Percentiles rank a stretch among this genome's conserved stretches.
Conservation (phyloP, 2,888 invertebrate genomes). For the Nomada fabriciana region DNA sequence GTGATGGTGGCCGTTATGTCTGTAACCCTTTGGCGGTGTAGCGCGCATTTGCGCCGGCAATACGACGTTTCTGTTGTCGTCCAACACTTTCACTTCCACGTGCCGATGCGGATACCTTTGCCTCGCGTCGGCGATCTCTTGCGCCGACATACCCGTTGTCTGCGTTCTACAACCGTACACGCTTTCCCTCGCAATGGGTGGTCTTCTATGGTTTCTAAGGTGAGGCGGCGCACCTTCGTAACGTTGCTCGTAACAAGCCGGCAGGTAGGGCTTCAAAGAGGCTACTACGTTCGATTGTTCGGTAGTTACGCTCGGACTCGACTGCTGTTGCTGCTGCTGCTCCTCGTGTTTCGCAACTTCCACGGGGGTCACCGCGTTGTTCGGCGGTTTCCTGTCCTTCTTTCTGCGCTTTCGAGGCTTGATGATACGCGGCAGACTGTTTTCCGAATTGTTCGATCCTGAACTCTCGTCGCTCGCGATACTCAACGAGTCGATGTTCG, state of each 20-base stretch:
- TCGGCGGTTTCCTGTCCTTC: slow-evolving; percentile 92
- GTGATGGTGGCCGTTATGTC: slow-evolving; percentile 60
- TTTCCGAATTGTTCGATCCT: slow-evolving; percentile 88
- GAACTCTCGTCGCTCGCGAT: slow-evolving; percentile 92
- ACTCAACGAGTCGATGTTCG: slow-evolving; percentile 89
- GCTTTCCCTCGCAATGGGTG: slow-evolving; percentile 74
- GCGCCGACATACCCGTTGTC: slow-evolving; percentile 74
- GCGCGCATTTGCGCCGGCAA: slow-evolving; percentile 66
- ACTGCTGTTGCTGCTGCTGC: slow-evolving; percentile 62
- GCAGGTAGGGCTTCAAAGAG: slow-evolving; percentile 84
- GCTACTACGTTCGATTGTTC: slow-evolving; percentile 77
- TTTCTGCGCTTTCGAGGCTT: slow-evolving; percentile 95
- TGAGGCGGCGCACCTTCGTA: slow-evolving; percentile 72
- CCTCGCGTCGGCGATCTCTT: slow-evolving; percentile 83
- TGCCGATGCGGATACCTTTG: slow-evolving; percentile 82
- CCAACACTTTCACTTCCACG: slow-evolving; percentile 86
- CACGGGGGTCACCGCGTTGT: slow-evolving; percentile 44
- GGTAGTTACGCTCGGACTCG: slow-evolving; percentile 29
- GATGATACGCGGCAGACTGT: slow-evolving; percentile 93
- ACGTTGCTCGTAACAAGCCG: slow-evolving; percentile 78
- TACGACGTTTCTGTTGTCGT: slow-evolving; percentile 83
- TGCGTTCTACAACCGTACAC: slow-evolving; percentile 69
- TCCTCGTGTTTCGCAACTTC: slow-evolving; percentile 72
- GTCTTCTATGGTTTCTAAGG: slow-evolving; percentile 76
- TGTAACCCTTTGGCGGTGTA: slow-evolving; percentile 58